These are phyloP conservation scores for Vimba vimba DNA, from an alignment of 2,113 vertebrate species.

Conservation along the genomic window DNA sequence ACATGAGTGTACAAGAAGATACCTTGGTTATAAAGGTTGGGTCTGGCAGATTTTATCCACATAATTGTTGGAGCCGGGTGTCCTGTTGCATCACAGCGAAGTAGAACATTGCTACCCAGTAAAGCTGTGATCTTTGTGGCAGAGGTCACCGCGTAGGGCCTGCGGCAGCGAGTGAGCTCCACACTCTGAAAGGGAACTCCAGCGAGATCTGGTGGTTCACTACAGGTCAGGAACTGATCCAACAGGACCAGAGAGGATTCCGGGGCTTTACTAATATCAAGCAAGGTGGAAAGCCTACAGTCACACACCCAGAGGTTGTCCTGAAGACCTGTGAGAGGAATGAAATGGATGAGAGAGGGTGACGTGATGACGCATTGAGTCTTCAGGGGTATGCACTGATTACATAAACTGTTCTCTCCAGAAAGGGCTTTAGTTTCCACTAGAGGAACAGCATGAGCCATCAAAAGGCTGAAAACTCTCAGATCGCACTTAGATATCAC, in stretches of 20 bases:
- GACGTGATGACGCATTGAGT: neutral
- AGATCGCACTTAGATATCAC: slow-evolving; percentile 8
- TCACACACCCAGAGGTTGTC: slow-evolving; percentile 95
- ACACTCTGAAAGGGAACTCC: slow-evolving; percentile 80
- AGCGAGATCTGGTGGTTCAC: slow-evolving; percentile 76
- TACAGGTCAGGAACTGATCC: slow-evolving; percentile 83
- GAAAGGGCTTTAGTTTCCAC: slow-evolving; percentile 9
- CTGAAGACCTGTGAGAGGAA: slow-evolving; percentile 81
- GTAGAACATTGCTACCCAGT: slow-evolving; percentile 86
- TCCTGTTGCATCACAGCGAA: slow-evolving; percentile 88
- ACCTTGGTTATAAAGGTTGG: slow-evolving; percentile 81
- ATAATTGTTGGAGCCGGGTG: slow-evolving; percentile 86
- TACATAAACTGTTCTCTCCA: neutral
- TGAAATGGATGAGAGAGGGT: neutral
- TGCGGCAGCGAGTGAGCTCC: slow-evolving; percentile 82
- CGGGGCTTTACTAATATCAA: slow-evolving; percentile 82
- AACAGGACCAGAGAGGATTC: slow-evolving; percentile 80
- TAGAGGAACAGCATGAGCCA: neutral
- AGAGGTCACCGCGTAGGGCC: slow-evolving; percentile 86
- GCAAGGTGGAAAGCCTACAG: slow-evolving; percentile 87
- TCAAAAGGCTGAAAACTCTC: slow-evolving; percentile 7
- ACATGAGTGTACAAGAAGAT: neutral
- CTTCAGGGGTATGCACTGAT: neutral
- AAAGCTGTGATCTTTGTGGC: slow-evolving; percentile 87
- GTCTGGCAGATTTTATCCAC: slow-evolving; percentile 80